phyloP scores from a whole-genome alignment of 35 echinoderm and acorn worm species.

The Eucidaris tribuloides region DNA sequence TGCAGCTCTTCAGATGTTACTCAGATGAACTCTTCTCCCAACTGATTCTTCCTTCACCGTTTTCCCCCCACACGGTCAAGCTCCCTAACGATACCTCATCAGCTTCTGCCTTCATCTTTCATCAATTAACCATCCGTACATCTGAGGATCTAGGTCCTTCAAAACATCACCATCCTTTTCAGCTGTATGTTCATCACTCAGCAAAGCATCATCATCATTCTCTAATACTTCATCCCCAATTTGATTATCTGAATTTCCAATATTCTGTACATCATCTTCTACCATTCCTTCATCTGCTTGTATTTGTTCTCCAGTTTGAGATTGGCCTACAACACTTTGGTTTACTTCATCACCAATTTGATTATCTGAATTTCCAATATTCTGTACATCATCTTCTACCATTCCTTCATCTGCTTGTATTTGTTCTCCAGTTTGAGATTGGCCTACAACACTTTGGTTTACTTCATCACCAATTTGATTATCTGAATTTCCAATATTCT shows the following conservation, averaged over 20 bases:
- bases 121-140: background rate
- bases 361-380: background rate
- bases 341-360: background rate
- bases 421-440: too few relatives aligned
- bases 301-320: background rate
- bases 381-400: background rate
- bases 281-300: background rate
- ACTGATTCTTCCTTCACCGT: background rate
- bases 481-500: too few relatives aligned
- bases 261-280: background rate
- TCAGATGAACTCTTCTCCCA: too few relatives aligned
- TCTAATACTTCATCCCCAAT: background rate
- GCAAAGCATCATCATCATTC: background rate
- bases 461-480: too few relatives aligned
- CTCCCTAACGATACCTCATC: background rate
- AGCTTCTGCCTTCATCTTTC: conserved; percentile 5
- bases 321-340: background rate
- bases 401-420: background rate
- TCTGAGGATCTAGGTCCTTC: background rate
- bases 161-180: background rate
- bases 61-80: background rate
- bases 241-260: background rate
- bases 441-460: too few relatives aligned
- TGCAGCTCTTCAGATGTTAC: too few relatives aligned
- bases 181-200: background rate